A percentile compares a stretch with the other conserved stretches of the same genome.
Conservation (phyloP, 2,113 vertebrate species). For the Strix aluco region DNA sequence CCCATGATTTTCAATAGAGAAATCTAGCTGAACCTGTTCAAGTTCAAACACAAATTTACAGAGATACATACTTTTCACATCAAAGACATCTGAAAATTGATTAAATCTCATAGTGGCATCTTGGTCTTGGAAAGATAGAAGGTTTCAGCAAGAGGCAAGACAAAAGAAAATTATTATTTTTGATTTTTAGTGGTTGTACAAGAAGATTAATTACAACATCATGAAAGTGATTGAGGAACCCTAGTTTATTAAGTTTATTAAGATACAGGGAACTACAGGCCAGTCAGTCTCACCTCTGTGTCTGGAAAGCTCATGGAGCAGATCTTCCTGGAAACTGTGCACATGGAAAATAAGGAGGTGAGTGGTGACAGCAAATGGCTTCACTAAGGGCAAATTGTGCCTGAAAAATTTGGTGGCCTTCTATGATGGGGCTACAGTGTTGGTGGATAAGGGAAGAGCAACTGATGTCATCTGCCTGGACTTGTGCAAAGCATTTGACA, state of each 20-base stretch:
- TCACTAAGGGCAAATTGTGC: too few species aligned
- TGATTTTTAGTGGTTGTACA: not conserved
- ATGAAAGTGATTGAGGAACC: not conserved
- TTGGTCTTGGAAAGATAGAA: not conserved
- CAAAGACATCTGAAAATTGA: not conserved
- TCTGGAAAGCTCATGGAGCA: too few species aligned
- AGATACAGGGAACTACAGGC: too few species aligned
- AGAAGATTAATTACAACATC: not conserved
- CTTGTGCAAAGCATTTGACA: too few species aligned
- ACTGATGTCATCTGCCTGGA: too few species aligned
- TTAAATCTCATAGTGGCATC: not conserved
- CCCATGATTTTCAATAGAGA: not conserved
- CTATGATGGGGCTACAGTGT: too few species aligned
- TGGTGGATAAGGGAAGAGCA: too few species aligned
- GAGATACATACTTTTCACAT: not conserved
- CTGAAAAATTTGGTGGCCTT: too few species aligned
- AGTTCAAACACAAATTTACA: not conserved
- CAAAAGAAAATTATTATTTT: not conserved
- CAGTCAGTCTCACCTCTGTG: too few species aligned
- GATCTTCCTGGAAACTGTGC: too few species aligned
- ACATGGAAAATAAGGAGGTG: too few species aligned
- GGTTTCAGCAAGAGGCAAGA: not conserved
- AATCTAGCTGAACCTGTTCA: slow-evolving; percentile 11
- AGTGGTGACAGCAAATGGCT: too few species aligned
- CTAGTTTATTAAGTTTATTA: not conserved